These are phyloP conservation scores for Rhegmatorhina hoffmannsi DNA, from an alignment of 2,113 vertebrate genomes.

Conservation along the genomic window DNA sequence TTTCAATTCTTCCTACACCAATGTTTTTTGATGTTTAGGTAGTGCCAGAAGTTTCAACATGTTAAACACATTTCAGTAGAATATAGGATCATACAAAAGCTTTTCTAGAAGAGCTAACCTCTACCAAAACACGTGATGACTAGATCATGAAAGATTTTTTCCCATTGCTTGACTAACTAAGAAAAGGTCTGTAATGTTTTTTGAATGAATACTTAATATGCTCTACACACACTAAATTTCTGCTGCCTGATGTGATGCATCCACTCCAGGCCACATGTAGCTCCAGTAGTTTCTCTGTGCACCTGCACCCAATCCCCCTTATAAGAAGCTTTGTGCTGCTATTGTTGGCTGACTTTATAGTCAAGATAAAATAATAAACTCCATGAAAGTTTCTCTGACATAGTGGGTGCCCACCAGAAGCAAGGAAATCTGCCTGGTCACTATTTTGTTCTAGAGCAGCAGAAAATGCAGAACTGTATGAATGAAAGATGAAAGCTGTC, in stretches of 20 bases:
- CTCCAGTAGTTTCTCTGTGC: not conserved
- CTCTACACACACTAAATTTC: not conserved
- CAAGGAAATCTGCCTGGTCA: not conserved
- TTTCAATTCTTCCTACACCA: not conserved
- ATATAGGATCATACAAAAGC: not conserved
- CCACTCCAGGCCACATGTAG: not conserved
- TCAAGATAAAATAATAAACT: not conserved
- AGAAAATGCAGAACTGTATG: not conserved
- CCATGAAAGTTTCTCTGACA: not conserved
- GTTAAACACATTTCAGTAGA: not conserved
- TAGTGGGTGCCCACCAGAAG: rapidly evolving
- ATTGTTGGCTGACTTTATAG: not conserved
- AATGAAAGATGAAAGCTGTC: not conserved
- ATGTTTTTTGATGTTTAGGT: not conserved
- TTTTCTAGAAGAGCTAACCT: not conserved
- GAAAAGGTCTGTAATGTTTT: not conserved
- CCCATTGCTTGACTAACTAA: not conserved
- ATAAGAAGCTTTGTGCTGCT: not conserved
- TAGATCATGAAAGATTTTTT: not conserved
- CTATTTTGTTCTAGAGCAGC: not conserved
- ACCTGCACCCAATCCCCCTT: not conserved
- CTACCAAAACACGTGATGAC: not conserved
- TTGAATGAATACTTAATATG: not conserved
- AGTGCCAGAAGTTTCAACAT: not conserved
- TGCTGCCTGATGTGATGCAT: not conserved